Conservation (phyloP, 1,140 invertebrate species). For the Philotrypesis tridentata region DNA sequence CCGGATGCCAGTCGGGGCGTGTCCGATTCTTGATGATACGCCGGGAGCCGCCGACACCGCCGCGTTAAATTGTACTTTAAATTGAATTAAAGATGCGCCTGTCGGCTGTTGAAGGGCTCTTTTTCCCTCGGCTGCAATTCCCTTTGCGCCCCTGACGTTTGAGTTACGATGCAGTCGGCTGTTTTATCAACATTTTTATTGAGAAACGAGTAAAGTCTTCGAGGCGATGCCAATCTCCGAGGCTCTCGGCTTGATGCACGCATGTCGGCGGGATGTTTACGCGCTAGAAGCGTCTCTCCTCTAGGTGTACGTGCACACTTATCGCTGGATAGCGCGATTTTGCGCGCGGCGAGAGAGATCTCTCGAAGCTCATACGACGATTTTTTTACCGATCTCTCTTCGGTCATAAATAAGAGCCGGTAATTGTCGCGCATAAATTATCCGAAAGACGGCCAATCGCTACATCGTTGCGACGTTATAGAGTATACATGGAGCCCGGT, state of each 20-base stretch:
- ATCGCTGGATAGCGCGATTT: neutral
- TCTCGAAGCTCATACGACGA: neutral
- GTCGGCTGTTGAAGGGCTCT: no score
- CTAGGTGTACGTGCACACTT: neutral
- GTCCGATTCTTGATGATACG: slow-evolving; percentile 49
- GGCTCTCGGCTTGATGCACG: no score
- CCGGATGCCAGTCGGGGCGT: slow-evolving; percentile 58
- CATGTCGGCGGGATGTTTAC: no score
- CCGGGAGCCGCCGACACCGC: neutral
- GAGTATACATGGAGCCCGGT: slow-evolving; percentile 11
- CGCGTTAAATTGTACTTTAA: slow-evolving; percentile 39
- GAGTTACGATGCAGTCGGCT: neutral
- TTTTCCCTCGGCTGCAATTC: neutral
- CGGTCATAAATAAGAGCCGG: slow-evolving; percentile 14
- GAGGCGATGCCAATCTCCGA: neutral
- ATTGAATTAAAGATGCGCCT: slow-evolving; percentile 35
- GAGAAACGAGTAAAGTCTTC: neutral
- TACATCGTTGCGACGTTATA: neutral
- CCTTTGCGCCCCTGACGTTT: neutral
- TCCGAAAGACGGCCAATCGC: slow-evolving; percentile 4
- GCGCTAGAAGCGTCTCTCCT: no score
- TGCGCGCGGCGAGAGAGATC: neutral
- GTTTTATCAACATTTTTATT: neutral
- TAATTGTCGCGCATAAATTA: slow-evolving; percentile 39
- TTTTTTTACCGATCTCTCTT: neutral